Base-by-base conservation (phyloP, 1,140 invertebrate species). In the Chymomyza costata region DNA sequence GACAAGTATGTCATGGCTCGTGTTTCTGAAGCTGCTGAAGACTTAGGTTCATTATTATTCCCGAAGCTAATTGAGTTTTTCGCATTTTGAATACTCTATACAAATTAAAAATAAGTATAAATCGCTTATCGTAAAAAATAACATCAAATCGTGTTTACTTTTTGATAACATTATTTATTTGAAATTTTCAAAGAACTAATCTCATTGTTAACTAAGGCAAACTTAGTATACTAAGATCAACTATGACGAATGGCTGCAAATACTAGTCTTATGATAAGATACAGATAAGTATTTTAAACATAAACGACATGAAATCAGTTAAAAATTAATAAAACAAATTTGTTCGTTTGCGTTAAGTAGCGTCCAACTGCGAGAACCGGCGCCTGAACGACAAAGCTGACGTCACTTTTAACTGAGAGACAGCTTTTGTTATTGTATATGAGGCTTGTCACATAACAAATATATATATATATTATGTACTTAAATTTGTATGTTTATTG, bases 241-340 rank as follows among this genome's bases (percentile, higher is more conserved):
- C 43, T 17, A 67, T 54, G 57, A 57, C 60, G 37, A 65, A 64
- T 46, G 50, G 7, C 18, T 25, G 49, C 47, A 34, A 21, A 38
- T 38, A 32, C 51, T 48, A 63, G 49, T 51, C 43, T 44, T 19
- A 31, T 57, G 69, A 74, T 74, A 74, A 74, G 69, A 74, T 61
- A 74, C 51, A 55, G 45, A 55, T 61, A 65, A 69, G 69, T 49
- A 44, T n/a, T n/a, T n/a, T 32, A 46, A 47, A 54, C 48, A 48
- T 34, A 28, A 45, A 43, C 31, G 45, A 30, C 44, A 16, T 11
- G 25, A 54, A 37, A 40, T 55, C 19, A 2, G 6, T 39, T 51
- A 15, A 38, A 39, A 39, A 17, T 19, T 2, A 41, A 18, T 3
- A 41, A 11, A 41, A 41, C 18, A 25, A 41, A 21, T 19, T 6